Percentiles rank a stretch among this genome's conserved stretches.
Evolutionary conservation across 2,797 vertebrate genomes (phyloP).

Genomic region (Melopsittacus undulatus): DNA sequence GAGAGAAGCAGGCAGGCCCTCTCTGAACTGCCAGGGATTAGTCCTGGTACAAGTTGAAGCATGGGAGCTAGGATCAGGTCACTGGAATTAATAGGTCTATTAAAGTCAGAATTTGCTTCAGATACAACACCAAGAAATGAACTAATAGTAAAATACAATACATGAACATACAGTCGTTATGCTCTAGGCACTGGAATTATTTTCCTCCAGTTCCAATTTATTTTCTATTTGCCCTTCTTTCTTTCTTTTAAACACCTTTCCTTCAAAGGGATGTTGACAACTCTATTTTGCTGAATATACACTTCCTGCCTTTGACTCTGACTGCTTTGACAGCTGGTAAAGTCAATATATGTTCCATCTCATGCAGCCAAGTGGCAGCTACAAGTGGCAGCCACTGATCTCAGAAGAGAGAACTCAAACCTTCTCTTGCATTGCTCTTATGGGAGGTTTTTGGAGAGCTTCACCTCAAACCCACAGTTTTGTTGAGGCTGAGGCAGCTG

Average conservation of each 20-base stretch:
- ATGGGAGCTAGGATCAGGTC: not conserved
- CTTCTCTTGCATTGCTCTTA: not conserved
- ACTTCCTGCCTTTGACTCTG: not conserved
- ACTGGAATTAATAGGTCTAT: not conserved
- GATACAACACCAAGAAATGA: not conserved
- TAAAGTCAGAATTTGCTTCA: not conserved
- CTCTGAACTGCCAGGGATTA: not conserved
- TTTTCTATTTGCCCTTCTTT: not conserved
- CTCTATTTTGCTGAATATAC: not conserved
- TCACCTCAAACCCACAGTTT: not conserved
- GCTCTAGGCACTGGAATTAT: not conserved
- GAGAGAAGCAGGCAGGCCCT: not conserved
- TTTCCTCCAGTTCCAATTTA: not conserved
- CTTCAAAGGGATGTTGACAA: not conserved
- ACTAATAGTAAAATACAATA: not conserved
- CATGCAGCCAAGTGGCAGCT: not conserved
- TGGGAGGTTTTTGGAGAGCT: not conserved
- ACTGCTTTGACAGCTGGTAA: not conserved
- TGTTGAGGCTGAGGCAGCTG: not conserved
- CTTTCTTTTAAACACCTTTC: not conserved
- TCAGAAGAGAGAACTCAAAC: not conserved
- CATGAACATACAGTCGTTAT: not conserved
- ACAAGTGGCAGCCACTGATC: not conserved
- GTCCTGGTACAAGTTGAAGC: not conserved
- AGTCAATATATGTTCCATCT: not conserved